A percentile compares a stretch with the other conserved stretches of the same genome.
These are phyloP conservation scores for Hoplostethus mediterraneus DNA, from an alignment of 2,797 vertebrate species.

Conservation along the genomic window DNA sequence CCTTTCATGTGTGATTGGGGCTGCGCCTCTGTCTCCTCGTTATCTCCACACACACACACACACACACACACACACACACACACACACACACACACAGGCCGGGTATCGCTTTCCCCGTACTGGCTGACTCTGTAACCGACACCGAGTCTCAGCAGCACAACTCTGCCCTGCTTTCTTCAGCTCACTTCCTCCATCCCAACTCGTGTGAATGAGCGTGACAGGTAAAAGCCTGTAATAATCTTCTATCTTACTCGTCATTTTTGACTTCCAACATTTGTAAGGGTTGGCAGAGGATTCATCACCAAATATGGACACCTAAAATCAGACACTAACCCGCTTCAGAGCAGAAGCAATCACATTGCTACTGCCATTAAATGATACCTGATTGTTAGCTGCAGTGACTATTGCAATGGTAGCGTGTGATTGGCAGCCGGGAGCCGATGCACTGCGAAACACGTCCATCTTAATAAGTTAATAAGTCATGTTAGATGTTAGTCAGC, in stretches of 20 bases:
- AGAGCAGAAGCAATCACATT: neutral
- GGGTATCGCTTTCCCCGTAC: constrained; percentile 59
- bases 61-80: too few relatives aligned
- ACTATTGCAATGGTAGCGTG: neutral
- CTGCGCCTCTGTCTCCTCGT: constrained; percentile 63
- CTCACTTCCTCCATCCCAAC: constrained; percentile 11
- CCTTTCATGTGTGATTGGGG: constrained; percentile 71
- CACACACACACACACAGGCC: constrained; percentile 11
- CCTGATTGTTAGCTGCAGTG: constrained; percentile 3
- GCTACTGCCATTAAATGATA: neutral
- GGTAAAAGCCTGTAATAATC: constrained; percentile 1
- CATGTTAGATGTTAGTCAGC: too few relatives aligned
- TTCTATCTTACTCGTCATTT: neutral
- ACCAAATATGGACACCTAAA: neutral
- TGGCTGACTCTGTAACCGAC: constrained; percentile 46
- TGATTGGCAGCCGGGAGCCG: neutral
- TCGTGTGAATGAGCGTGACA: constrained; percentile 20
- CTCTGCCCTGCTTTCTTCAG: constrained; percentile 44
- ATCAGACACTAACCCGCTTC: neutral
- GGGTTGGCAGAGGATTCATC: neutral
- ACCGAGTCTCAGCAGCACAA: constrained; percentile 45
- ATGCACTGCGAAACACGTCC: too few relatives aligned
- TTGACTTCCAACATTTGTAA: neutral
- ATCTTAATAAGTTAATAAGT: too few relatives aligned
- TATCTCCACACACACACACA: constrained; percentile 59